Evolutionary conservation across 2,797 vertebrate genomes (phyloP).

Genomic region (Labeo calbasu): DNA sequence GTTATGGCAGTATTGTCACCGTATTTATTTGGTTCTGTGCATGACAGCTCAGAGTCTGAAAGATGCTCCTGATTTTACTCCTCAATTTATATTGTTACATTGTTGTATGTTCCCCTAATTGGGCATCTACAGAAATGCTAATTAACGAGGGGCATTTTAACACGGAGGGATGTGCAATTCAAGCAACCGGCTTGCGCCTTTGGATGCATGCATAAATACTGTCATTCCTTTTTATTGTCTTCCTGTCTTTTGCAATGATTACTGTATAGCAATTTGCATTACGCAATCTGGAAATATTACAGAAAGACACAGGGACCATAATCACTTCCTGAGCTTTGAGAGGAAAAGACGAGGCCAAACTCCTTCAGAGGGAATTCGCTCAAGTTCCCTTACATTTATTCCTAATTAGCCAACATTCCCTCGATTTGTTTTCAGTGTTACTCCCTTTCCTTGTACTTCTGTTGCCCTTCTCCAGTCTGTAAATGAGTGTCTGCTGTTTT

Average conservation of each 20-base stretch:
- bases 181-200: not conserved
- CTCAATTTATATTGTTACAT: not conserved
- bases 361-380: constrained; percentile 12
- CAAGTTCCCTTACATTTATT: constrained; percentile 62
- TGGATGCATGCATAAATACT: not conserved
- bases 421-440: not conserved
- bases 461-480: not conserved
- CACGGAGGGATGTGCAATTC: not conserved
- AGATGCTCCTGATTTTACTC: not conserved
- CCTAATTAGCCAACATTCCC: constrained; percentile 63
- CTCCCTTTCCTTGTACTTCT: constrained; percentile 13
- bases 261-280: not conserved
- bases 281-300: constrained; percentile 13
- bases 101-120: not conserved
- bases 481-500: constrained; percentile 16
- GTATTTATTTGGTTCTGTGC: constrained; percentile 6
- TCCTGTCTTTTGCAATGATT: not conserved
- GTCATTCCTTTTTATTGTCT: not conserved
- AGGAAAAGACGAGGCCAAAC: not conserved
- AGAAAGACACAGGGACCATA: not conserved
- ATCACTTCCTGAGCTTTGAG: not conserved
- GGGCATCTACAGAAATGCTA: not conserved
- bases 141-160: not conserved
- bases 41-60: not conserved
- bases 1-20: not conserved